phyloP scores from a whole-genome alignment of 1,140 invertebrate species.

The Gyrodactylus bullatarudis region DNA sequence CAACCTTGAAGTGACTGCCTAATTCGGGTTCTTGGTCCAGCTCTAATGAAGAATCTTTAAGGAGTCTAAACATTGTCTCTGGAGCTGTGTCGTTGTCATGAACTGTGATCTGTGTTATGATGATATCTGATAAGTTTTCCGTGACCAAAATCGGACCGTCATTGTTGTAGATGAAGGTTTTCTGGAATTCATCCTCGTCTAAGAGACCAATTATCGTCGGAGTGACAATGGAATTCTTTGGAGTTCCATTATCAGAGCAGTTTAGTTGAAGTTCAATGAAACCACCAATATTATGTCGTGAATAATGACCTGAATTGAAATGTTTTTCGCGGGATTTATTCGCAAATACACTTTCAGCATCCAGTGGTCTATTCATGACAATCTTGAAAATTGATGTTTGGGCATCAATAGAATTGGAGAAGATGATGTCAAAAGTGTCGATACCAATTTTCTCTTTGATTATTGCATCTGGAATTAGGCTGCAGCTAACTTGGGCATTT shows the following conservation, averaged over 20 bases:
- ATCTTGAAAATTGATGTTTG: background rate
- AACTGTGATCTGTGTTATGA: background rate
- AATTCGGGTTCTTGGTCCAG: background rate
- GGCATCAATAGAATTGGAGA: background rate
- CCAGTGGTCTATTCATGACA: background rate
- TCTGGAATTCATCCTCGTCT: background rate
- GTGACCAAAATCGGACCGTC: background rate
- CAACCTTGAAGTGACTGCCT: background rate
- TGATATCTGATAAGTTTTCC: background rate
- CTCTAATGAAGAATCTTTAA: background rate
- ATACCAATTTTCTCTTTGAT: background rate
- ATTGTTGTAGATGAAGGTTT: background rate
- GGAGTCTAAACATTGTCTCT: background rate
- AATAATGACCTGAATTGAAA: background rate
- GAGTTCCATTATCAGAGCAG: background rate
- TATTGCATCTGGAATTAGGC: background rate
- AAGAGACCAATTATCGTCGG: background rate
- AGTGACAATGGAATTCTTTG: background rate
- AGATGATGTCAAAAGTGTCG: background rate
- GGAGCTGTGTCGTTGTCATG: background rate
- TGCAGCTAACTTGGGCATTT: background rate
- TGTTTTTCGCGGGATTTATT: background rate
- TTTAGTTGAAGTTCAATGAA: background rate
- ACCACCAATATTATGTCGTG: background rate
- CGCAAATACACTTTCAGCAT: background rate